Evolutionary conservation across 2,888 invertebrate species (phyloP), one percentile per base, ranked within the genome.

Genomic region (Pandemis corylana): DNA sequence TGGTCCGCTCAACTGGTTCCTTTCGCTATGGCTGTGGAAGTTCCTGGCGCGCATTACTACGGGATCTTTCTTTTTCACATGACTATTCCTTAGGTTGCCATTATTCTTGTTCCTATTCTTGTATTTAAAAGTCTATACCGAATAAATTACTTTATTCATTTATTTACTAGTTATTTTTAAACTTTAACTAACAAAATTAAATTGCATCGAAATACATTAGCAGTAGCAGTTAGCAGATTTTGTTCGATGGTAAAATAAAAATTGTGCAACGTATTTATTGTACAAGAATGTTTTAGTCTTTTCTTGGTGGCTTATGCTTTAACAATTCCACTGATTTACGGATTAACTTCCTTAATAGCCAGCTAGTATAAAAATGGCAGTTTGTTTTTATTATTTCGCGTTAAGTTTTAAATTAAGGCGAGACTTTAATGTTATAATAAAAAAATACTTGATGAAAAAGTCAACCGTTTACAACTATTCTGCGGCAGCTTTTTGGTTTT

Each of bases 321-420:
- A 2, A 56, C 9, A 56, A 56, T 15, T 7, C 5, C 20, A 9
- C 56, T 20, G 56, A 7, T 49, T 59, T 41, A 66, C 66, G 59
- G 36, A 10, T 36, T 49, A 49, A 71, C 59, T 66, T 65, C 15
- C 36, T 41, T 46, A 20, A 59, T 59, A 7, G 46, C 46, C 13
- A 0, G 12, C 5, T 59, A 20, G 44, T 51, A 41, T 41, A 63
- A 63, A 62, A 63, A 20, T 28, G 7, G 20, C 56, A 15, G 13
- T 13, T 12, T 59, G 5, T 41, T 68, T 59, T 20, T 20, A 42
- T 42, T 56, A 65, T 28, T 20, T 10, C 28, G 20, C 46, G 0
- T 44, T 49, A 46, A 46, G 12, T 13, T 65, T 65, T 12, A 12
- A 59, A 4, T 28, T 59, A 28, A 28, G 12, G 59, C 28, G 28